Evolutionary conservation across 2,888 invertebrate genomes (phyloP), one percentile per base, ranked within the genome.

Genomic region (Furcula furcula): DNA sequence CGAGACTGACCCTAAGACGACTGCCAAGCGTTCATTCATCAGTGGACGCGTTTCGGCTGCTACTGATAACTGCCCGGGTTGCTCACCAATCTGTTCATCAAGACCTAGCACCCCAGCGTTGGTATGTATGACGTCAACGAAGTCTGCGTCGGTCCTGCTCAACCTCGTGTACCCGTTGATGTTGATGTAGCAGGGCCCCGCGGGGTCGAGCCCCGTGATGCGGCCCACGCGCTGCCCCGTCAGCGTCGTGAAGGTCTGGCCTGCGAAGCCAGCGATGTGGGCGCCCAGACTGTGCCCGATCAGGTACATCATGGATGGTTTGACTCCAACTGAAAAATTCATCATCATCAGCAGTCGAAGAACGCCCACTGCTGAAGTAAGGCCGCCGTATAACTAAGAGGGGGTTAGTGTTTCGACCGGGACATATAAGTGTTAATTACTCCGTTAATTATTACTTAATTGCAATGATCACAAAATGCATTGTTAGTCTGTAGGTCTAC

Each of bases 211-310:
- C 0, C 73, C 81, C 10, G 78, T 58, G 29, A 84, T 74, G 31
- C 83, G 62, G 18, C 76, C 76, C 5, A 81, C 46, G 14, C 34
- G 38, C 4, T 4, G 7, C 0, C 80, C 79, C 7, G 79, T 81
- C n/a, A 71, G 46, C 1, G 53, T 27, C 1, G 40, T 20, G 56
- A 77, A 77, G 4, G 55, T 55, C 50, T 82, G 82, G 16, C 80
- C 82, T 0, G 81, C 60, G 54, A 79, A 82, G 3, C 77, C 71
- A 19, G 70, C 54, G 34, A 83, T 76, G 59, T 85, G 83, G 0
- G 82, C 55, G 13, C 85, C 84, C 1, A 84, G 70, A 28, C 83
- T 83, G 72, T 83, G 84, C 0, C 85, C 85, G 10, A 85, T 65
- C 10, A 85, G 50, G 52, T 81, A 78, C 33, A 84, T 74, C 1